These are phyloP conservation scores for Balanococcus diminutus DNA, from an alignment of 2,888 invertebrate species.

Conservation along the genomic window DNA sequence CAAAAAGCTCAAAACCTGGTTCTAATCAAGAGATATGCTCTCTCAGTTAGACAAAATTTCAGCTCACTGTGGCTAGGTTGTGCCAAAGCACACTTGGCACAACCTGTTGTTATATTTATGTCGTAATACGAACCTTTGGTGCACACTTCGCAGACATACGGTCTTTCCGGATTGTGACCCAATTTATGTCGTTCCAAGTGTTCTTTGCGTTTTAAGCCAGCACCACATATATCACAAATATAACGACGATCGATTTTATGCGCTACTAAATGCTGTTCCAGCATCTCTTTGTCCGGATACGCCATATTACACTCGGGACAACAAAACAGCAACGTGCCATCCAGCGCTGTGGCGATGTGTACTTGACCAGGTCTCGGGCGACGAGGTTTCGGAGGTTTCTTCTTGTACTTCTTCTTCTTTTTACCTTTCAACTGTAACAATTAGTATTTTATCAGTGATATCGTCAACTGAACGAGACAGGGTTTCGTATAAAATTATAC, in stretches of 20 bases:
- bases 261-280: conserved; percentile 73
- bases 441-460: not conserved
- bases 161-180: conserved; percentile 86
- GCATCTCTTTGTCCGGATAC: conserved; percentile 77
- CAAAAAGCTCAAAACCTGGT: too few species aligned
- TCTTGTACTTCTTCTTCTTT: conserved; percentile 81
- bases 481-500: too few species aligned
- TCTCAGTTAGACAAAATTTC: too few species aligned
- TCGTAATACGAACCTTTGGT: conserved; percentile 66
- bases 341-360: conserved; percentile 74
- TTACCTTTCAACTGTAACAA: conserved; percentile 61
- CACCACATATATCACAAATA: conserved; percentile 83
- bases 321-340: conserved; percentile 77
- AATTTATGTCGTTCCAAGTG: conserved; percentile 86
- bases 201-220: conserved; percentile 85
- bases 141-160: conserved; percentile 86
- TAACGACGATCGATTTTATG: conserved; percentile 78
- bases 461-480: too few species aligned
- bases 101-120: too few species aligned
- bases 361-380: conserved; percentile 82
- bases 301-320: conserved; percentile 84
- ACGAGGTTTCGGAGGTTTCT: conserved; percentile 78
- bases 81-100: too few species aligned
- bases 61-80: too few species aligned
- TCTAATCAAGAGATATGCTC: too few species aligned